Percentiles rank a stretch among this genome's conserved stretches.
These are phyloP conservation scores for Therioaphis trifolii DNA, from an alignment of 2,888 invertebrate species.

Conservation along the genomic window DNA sequence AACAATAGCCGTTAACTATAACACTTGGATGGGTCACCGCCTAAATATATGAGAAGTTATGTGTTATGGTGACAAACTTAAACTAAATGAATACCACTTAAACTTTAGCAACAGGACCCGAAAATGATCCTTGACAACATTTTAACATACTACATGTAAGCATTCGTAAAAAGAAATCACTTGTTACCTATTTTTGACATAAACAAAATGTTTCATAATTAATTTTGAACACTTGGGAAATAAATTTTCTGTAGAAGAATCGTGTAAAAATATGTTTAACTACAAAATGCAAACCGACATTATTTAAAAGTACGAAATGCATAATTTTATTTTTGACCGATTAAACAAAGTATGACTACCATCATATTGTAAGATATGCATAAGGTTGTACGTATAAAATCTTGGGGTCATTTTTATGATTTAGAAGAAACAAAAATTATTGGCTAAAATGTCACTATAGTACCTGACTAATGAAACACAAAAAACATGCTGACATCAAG, in stretches of 20 bases:
- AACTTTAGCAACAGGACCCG: neutral
- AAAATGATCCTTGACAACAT: neutral
- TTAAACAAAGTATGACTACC: neutral
- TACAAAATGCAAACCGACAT: neutral
- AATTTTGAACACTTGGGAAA: neutral
- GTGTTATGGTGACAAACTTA: neutral
- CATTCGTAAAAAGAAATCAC: neutral
- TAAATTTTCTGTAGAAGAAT: neutral
- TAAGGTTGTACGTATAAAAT: neutral
- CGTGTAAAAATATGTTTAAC: neutral
- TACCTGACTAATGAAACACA: neutral
- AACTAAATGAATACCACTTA: neutral
- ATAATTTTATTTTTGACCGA: neutral
- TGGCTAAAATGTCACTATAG: neutral
- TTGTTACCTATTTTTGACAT: neutral
- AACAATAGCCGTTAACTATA: constrained; percentile 43
- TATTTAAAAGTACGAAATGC: constrained; percentile 10
- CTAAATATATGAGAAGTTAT: neutral
- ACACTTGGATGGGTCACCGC: neutral
- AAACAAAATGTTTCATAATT: neutral
- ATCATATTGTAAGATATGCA: neutral
- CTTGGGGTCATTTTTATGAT: neutral
- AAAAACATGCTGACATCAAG: neutral
- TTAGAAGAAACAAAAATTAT: constrained; percentile 3
- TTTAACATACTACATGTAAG: neutral